Base-by-base conservation (phyloP, 2,888 invertebrate genomes). In the Anodontia alba region DNA sequence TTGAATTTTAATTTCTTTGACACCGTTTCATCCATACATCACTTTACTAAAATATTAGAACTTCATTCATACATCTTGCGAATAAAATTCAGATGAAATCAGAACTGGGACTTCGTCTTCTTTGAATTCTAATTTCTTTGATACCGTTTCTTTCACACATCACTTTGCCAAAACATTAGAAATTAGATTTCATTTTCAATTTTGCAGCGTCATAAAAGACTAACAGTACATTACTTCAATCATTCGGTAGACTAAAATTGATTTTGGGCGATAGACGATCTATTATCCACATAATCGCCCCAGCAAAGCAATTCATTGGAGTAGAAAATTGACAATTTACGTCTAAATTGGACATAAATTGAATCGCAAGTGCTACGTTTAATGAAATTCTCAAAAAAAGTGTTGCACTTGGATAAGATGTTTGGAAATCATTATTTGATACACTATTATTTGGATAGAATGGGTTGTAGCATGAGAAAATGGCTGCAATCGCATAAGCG, bases 311-410 rank as follows among this genome's bases (percentile, higher is more conserved):
- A 43, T 33, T 31, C 83, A 78, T 76, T 84, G 67, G 76, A 73
- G 78, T 74, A 75, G 82, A 85, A 82, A 82, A 85, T 82, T 82
- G 76, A 82, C 85, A 85, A 85, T 85, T 82, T 76, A 62, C 69
- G 73, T 67, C 77, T 78, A 82, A 85, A 85, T 80, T 78, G 67
- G 66, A 46, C 49, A 23, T 77, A 80, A 85, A 85, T 85, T 80
- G 85, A 78, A 76, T 80, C 69, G 76, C 76, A 80, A 80, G 80
- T 1, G 69, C n/a, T 26, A n/a, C 43, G 17, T 62, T 57, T 62
- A 12, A 10, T 20, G 26, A 26, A 29, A 54, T 38, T 38, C 38
- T 38, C 12, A 8, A 8, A 5, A 12, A 54, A 54, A 54, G 46
- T 26, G 54, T 54, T 23, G 54, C 54, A 54, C 20, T 54, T 54